Evolutionary conservation across 1,140 invertebrate species (phyloP).

Genomic region (Eriocheir sinensis): DNA sequence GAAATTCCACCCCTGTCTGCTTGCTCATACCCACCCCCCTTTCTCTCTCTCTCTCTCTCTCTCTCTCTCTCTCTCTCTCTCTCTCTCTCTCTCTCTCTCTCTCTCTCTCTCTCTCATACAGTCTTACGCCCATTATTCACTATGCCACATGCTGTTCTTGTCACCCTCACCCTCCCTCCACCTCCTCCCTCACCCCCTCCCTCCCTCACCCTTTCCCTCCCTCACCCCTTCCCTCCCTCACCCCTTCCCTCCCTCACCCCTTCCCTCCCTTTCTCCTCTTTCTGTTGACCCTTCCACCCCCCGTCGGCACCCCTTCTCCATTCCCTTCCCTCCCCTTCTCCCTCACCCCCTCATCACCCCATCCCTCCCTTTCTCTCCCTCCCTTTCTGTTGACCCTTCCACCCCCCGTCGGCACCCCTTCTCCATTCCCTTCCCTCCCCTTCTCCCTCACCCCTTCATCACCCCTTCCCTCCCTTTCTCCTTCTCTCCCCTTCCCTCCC

Average conservation of each 20-base stretch:
- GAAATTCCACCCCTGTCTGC: no score
- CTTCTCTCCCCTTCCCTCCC: background rate
- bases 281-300: no score
- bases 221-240: background rate
- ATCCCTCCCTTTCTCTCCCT: no score
- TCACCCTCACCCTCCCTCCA: no score
- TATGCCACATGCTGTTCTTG: no score
- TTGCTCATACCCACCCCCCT: background rate
- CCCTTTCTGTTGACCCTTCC: no score
- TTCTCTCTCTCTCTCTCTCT: conserved; percentile 48
- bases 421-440: background rate
- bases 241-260: background rate
- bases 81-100: conserved; percentile 1
- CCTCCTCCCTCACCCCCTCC: no score
- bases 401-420: no score
- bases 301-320: background rate
- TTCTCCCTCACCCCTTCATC: background rate
- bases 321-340: background rate
- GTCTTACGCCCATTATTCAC: no score
- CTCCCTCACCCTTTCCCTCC: background rate
- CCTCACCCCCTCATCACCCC: no score
- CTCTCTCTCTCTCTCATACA: background rate
- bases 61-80: conserved; percentile 16
- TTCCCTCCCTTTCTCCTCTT: background rate
- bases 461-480: background rate